Percentiles rank a stretch among this genome's conserved stretches.
phyloP scores from a whole-genome alignment of 2,888 invertebrate genomes.

The Apoda limacodes region DNA sequence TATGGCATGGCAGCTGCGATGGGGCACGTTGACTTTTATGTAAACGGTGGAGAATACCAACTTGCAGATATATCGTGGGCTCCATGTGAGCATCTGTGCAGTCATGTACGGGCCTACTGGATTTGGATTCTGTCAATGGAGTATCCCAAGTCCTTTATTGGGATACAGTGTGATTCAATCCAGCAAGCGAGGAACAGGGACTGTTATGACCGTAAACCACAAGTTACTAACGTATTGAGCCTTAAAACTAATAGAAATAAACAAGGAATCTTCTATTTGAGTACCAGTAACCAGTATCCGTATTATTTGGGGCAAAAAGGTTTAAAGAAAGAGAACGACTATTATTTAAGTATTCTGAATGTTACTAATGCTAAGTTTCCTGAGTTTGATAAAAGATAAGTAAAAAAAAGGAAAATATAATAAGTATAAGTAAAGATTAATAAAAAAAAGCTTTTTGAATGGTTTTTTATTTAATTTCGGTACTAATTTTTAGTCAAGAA shows the following conservation, averaged over 20 bases:
- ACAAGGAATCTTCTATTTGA: slow-evolving; percentile 17
- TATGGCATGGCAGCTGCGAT: slow-evolving; percentile 21
- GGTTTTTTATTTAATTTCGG: too few relatives aligned
- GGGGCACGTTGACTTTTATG: slow-evolving; percentile 26
- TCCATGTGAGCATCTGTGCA: slow-evolving; percentile 21
- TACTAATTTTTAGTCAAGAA: too few relatives aligned
- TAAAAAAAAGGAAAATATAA: too few relatives aligned
- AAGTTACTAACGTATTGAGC: slow-evolving; percentile 19
- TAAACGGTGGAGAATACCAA: slow-evolving; percentile 29
- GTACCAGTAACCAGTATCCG: slow-evolving; percentile 29
- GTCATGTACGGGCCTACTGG: slow-evolving; percentile 17
- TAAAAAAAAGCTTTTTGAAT: too few relatives aligned
- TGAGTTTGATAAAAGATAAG: too few relatives aligned
- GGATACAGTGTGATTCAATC: slow-evolving; percentile 23
- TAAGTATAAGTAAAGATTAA: too few relatives aligned
- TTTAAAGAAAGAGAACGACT: slow-evolving; percentile 33
- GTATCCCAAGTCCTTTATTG: slow-evolving; percentile 23
- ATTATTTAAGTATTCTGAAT: slow-evolving; percentile 5
- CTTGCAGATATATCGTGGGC: slow-evolving; percentile 13
- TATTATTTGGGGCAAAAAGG: slow-evolving; percentile 44
- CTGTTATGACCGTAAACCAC: slow-evolving; percentile 23
- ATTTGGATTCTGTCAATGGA: slow-evolving; percentile 23
- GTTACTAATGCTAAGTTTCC: slow-evolving; percentile 1
- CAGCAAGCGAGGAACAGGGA: slow-evolving; percentile 23
- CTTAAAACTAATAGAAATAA: slow-evolving; percentile 11